These are phyloP conservation scores for Fabriciana adippe DNA, from an alignment of 2,888 invertebrate species.

Conservation along the genomic window DNA sequence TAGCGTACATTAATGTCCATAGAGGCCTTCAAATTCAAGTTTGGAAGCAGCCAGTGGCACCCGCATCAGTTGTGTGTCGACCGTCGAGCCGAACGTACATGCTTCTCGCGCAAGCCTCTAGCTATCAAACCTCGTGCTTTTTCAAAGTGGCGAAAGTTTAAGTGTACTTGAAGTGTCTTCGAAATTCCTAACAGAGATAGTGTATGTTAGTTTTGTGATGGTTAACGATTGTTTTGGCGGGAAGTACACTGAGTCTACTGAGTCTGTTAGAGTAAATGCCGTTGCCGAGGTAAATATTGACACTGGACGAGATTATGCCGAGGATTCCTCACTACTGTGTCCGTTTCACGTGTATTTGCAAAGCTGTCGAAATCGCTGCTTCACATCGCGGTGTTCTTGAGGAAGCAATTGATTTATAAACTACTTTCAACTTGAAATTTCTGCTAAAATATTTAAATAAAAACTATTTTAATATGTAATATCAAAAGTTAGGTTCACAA, in stretches of 20 bases:
- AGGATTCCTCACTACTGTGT: slow-evolving; percentile 39
- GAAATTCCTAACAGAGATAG: slow-evolving; percentile 46
- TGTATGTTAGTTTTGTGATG: slow-evolving; percentile 52
- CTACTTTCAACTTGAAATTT: too few species aligned
- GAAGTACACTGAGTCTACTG: slow-evolving; percentile 44
- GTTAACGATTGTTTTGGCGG: slow-evolving; percentile 54
- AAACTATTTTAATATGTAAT: background rate
- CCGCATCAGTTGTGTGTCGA: slow-evolving; percentile 65
- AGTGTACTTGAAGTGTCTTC: slow-evolving; percentile 46
- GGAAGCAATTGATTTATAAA: too few species aligned
- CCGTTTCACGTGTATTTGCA: slow-evolving; percentile 40
- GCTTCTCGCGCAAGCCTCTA: slow-evolving; percentile 38
- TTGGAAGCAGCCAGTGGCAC: slow-evolving; percentile 50
- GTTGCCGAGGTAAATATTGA: slow-evolving; percentile 74
- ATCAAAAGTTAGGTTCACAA: background rate
- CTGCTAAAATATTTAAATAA: background rate
- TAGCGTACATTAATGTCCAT: slow-evolving; percentile 61
- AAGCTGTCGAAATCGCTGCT: slow-evolving; percentile 44
- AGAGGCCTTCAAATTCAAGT: slow-evolving; percentile 67
- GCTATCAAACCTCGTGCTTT: slow-evolving; percentile 23
- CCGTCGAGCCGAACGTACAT: slow-evolving; percentile 62
- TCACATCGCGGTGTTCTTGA: slow-evolving; percentile 7
- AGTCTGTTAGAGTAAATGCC: slow-evolving; percentile 54
- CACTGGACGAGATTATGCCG: slow-evolving; percentile 47
- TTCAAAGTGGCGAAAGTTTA: slow-evolving; percentile 34